Conservation (phyloP, 2,113 vertebrate species). For the Coreoperca whiteheadi region DNA sequence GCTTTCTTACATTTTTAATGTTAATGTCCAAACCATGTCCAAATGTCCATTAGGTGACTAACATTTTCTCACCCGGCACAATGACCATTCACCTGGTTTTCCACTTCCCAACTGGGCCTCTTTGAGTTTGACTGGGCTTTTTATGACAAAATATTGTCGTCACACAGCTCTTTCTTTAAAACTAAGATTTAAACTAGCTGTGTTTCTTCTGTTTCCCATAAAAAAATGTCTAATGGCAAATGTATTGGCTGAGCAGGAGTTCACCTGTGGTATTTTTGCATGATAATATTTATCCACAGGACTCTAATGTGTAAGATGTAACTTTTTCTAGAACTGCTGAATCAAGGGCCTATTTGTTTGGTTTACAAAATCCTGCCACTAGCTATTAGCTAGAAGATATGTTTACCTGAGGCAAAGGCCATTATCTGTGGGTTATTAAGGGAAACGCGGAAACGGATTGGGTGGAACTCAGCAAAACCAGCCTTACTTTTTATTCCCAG, state of each 20-base stretch:
- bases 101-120: background rate
- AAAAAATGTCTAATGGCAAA: background rate
- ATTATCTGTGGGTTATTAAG: conserved; percentile 69
- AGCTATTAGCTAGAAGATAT: conserved; percentile 51
- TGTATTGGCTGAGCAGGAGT: background rate
- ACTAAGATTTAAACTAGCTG: background rate
- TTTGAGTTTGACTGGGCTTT: background rate
- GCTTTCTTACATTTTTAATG: background rate
- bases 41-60: background rate
- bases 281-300: background rate
- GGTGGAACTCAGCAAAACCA: conserved; percentile 70
- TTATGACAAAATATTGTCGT: background rate
- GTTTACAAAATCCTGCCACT: conserved; percentile 33
- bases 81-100: background rate
- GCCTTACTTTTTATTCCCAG: conserved; percentile 78
- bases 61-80: background rate
- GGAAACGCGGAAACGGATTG: conserved; percentile 73
- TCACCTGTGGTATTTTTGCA: conserved; percentile 20
- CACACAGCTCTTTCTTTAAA: background rate
- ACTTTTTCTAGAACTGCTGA: conserved; percentile 42
- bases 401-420: conserved; percentile 44
- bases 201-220: background rate
- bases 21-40: background rate
- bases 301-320: conserved; percentile 17
- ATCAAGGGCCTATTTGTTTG: conserved; percentile 48